Conservation (phyloP, 2,888 invertebrate genomes). For the Chrysolina oricalcia region DNA sequence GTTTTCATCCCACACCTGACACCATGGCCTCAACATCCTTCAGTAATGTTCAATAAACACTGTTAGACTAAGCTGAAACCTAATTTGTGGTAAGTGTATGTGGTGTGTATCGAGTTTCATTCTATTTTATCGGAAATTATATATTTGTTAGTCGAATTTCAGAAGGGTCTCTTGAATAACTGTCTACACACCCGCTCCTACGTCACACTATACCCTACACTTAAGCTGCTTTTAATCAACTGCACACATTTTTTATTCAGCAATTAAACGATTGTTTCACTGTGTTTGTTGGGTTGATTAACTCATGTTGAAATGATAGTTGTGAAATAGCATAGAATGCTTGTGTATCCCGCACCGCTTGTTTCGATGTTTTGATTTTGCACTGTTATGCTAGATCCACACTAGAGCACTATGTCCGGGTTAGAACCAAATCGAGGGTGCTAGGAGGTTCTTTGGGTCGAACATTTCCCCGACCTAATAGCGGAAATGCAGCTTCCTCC, state of each 20-base stretch:
- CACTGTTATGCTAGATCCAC: constrained; percentile 71
- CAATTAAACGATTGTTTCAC: background rate
- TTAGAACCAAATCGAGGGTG: constrained; percentile 78
- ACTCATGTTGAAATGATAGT: constrained; percentile 27
- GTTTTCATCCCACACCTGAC: background rate
- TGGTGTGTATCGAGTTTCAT: too few relatives aligned
- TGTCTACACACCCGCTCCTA: background rate
- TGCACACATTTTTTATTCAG: constrained; percentile 30
- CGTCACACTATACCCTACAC: background rate
- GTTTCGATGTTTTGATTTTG: constrained; percentile 67
- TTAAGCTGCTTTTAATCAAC: background rate
- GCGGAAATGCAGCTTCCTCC: constrained; percentile 70
- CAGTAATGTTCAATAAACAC: too few relatives aligned
- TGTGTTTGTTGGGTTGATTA: constrained; percentile 4
- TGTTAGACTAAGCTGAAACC: too few relatives aligned
- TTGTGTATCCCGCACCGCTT: constrained; percentile 68
- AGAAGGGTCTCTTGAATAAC: background rate
- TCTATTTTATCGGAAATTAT: too few relatives aligned
- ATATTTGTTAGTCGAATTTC: background rate
- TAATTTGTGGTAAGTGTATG: too few relatives aligned
- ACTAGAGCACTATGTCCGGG: constrained; percentile 74
- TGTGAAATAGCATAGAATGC: constrained; percentile 67
- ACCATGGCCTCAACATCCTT: background rate
- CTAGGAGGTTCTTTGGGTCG: constrained; percentile 80
- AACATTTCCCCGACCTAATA: constrained; percentile 79